Evolutionary conservation across 2,797 vertebrate genomes (phyloP).

Genomic region (Smutsia gigantea): DNA sequence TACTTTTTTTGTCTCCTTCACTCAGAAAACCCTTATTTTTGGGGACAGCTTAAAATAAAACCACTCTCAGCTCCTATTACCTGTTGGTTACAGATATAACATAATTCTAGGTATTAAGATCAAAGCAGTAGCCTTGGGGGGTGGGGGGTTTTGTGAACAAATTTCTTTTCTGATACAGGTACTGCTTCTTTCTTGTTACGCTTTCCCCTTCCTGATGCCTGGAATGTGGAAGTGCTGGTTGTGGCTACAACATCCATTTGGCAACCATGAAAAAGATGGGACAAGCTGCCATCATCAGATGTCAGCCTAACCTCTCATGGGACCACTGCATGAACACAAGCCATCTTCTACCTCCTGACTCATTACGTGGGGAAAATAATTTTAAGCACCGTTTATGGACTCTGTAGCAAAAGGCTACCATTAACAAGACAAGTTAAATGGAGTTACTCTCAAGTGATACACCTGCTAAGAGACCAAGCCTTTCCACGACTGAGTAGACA

Average conservation of each 20-base stretch:
- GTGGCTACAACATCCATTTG: not conserved
- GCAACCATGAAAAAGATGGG: not conserved
- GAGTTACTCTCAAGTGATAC: not conserved
- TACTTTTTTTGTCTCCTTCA: not conserved
- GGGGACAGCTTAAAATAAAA: not conserved
- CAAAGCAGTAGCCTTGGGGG: not conserved
- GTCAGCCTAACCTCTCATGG: accelerated
- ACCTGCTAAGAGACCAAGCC: not conserved
- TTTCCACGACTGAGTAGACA: not conserved
- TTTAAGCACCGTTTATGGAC: not conserved
- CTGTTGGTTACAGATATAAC: too few species aligned
- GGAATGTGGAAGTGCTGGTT: not conserved
- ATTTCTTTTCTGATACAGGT: not conserved
- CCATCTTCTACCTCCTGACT: not conserved
- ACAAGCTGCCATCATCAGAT: not conserved
- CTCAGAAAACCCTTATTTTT: not conserved
- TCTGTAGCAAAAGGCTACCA: slow-evolving; percentile 46
- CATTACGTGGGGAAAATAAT: accelerated
- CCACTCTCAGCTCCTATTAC: not conserved
- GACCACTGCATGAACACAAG: not conserved
- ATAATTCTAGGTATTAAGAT: not conserved
- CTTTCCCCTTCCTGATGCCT: not conserved
- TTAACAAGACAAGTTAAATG: not conserved
- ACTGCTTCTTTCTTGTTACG: not conserved
- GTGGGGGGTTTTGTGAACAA: not conserved